These are phyloP conservation scores for Epizoanthus stellaris DNA, from an alignment of 92 coral and sea anemone genomes.

Conservation along the genomic window DNA sequence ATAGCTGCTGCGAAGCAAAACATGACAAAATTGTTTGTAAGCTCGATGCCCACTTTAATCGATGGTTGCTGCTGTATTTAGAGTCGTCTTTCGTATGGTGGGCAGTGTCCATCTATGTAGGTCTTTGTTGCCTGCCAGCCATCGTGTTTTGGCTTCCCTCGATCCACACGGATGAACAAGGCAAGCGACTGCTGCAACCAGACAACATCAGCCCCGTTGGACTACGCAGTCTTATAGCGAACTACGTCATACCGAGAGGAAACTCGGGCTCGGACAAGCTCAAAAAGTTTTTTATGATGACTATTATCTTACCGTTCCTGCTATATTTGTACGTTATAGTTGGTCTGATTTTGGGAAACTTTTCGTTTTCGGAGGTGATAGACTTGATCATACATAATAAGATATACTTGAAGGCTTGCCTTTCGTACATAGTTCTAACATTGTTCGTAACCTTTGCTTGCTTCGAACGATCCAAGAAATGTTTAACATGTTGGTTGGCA, in stretches of 20 bases:
- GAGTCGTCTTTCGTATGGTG: neutral
- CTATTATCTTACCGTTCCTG: neutral
- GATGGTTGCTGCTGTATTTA: neutral
- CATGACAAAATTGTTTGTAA: neutral
- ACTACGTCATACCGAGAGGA: neutral
- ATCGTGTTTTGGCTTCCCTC: neutral
- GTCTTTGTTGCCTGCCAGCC: neutral
- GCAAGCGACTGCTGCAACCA: neutral
- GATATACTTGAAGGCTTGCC: neutral
- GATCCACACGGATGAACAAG: neutral
- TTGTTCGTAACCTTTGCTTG: neutral
- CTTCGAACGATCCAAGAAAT: neutral
- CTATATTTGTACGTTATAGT: neutral
- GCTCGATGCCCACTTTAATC: neutral
- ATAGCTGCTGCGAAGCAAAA: neutral
- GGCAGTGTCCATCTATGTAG: neutral
- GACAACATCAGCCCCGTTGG: constrained; percentile 12
- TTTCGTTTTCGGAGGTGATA: no score
- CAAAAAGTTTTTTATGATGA: neutral
- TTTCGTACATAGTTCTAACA: neutral
- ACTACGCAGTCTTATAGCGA: neutral
- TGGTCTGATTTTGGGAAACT: no score
- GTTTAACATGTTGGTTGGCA: neutral
- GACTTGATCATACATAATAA: neutral
- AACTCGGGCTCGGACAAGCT: neutral